Conservation (phyloP, 1,140 invertebrate species). For the Diuraphis noxia region DNA sequence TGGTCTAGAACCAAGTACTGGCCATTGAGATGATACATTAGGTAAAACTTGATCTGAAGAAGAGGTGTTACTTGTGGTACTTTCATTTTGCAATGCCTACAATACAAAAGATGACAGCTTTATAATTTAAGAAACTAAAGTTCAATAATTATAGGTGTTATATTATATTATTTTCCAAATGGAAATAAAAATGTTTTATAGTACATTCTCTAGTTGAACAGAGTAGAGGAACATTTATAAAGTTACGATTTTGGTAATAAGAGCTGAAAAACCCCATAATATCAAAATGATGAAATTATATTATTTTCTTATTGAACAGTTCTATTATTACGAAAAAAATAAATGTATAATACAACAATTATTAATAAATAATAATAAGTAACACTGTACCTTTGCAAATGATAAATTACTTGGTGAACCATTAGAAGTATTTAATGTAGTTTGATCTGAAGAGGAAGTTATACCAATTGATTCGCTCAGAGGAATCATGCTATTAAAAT, state of each 20-base stretch:
- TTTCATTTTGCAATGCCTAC: constrained; percentile 42
- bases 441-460: background rate
- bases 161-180: background rate
- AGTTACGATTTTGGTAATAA: too few relatives aligned
- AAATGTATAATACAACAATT: too few relatives aligned
- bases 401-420: constrained; percentile 43
- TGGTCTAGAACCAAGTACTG: background rate
- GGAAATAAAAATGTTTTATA: background rate
- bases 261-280: too few relatives aligned
- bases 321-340: background rate
- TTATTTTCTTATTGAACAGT: too few relatives aligned
- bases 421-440: background rate
- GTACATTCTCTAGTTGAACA: too few relatives aligned
- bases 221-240: too few relatives aligned
- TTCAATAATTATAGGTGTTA: background rate
- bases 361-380: background rate
- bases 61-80: background rate
- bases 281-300: too few relatives aligned
- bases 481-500: constrained; percentile 22
- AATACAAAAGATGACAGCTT: background rate
- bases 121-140: background rate
- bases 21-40: constrained; percentile 18
- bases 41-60: background rate
- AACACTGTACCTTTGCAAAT: constrained; percentile 34
- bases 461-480: constrained; percentile 30